Percentiles rank a stretch among this genome's conserved stretches.
Conservation (phyloP, 2,888 invertebrate genomes). For the Tuberolachnus salignus region DNA sequence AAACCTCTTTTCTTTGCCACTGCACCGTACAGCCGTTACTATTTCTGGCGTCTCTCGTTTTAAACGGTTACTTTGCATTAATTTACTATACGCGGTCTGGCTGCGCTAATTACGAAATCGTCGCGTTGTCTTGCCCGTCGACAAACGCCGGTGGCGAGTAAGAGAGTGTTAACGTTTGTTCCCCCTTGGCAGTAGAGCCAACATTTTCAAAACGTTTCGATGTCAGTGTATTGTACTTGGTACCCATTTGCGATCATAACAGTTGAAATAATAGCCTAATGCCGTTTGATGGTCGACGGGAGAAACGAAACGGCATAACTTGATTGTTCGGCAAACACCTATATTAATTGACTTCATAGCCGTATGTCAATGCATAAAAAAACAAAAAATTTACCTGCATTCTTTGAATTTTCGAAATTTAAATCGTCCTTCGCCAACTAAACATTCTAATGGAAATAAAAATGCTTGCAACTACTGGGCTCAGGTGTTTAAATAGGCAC, state of each 20-base stretch:
- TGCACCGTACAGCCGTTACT: not conserved
- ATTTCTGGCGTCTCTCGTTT: constrained; percentile 26
- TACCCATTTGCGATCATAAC: not conserved
- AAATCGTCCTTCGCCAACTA: too few relatives aligned
- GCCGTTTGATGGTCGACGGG: not conserved
- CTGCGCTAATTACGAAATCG: constrained; percentile 35
- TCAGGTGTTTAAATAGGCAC: not conserved
- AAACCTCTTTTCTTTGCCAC: constrained; percentile 1
- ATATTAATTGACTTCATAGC: too few relatives aligned
- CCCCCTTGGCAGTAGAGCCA: not conserved
- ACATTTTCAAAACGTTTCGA: not conserved
- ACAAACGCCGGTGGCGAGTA: not conserved
- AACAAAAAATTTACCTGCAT: too few relatives aligned
- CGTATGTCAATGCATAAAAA: too few relatives aligned
- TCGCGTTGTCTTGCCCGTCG: not conserved
- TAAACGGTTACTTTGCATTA: constrained; percentile 42
- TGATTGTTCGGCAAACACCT: too few relatives aligned
- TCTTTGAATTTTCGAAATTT: too few relatives aligned
- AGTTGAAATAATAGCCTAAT: too few relatives aligned
- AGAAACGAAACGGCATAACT: too few relatives aligned
- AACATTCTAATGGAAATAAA: not conserved
- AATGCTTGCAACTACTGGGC: not conserved
- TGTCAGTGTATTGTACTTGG: not conserved
- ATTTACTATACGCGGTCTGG: constrained; percentile 18
- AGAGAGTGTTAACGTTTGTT: constrained; percentile 15